phyloP scores from a whole-genome alignment of 53 echinoderm and acorn worm genomes.

The Henricia sp. region DNA sequence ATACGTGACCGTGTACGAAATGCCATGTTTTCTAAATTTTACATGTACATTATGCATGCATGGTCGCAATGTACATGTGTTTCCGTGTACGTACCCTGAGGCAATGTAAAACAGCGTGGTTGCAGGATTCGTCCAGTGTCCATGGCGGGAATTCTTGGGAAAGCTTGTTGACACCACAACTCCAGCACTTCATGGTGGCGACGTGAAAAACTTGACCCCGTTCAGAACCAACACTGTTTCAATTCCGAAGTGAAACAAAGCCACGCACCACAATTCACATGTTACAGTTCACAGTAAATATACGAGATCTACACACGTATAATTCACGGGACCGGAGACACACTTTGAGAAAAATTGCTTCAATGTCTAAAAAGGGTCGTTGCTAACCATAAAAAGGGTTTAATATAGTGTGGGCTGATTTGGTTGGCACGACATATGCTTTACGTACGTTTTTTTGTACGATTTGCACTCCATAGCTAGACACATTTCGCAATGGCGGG shows the following conservation, averaged over 20 bases:
- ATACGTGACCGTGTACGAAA: neutral
- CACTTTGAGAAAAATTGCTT: too few species aligned
- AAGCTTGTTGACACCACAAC: slow-evolving; percentile 49
- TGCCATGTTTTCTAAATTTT: neutral
- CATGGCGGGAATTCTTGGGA: slow-evolving; percentile 60
- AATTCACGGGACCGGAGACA: too few species aligned
- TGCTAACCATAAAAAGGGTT: too few species aligned
- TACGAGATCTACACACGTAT: neutral
- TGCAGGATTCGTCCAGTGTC: slow-evolving; percentile 49
- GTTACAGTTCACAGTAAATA: neutral
- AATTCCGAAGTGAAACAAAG: too few species aligned
- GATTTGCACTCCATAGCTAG: slow-evolving; percentile 28
- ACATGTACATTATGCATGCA: neutral
- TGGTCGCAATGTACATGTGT: neutral
- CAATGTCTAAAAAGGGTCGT: too few species aligned
- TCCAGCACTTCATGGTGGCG: slow-evolving; percentile 58
- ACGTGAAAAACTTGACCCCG: neutral
- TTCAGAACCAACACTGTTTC: too few species aligned
- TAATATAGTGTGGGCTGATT: too few species aligned
- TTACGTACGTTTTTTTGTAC: neutral
- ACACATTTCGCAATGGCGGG: slow-evolving; percentile 19
- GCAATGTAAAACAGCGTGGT: slow-evolving; percentile 59
- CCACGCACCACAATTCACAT: too few species aligned
- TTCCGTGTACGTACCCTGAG: slow-evolving; percentile 35
- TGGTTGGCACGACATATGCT: neutral